These are phyloP conservation scores for Pollachius pollachius DNA, from an alignment of 2,113 vertebrate genomes.

Conservation along the genomic window DNA sequence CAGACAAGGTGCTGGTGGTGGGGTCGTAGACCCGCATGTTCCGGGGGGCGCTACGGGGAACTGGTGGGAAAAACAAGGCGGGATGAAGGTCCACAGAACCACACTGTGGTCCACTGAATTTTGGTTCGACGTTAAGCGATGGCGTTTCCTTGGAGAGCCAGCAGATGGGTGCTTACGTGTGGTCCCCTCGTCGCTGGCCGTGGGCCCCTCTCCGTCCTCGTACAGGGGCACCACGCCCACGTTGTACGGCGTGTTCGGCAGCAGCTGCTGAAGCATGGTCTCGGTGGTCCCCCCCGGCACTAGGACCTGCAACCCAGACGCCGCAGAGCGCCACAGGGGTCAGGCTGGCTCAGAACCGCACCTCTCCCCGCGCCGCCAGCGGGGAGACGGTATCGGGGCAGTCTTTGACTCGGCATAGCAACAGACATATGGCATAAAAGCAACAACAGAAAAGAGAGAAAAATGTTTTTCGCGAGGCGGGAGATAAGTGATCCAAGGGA, in stretches of 20 bases:
- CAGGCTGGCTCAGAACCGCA: not conserved
- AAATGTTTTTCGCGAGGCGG: not conserved
- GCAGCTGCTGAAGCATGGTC: conserved; percentile 80
- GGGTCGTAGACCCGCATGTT: conserved; percentile 88
- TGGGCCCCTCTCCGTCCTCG: conserved; percentile 86
- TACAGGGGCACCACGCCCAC: conserved; percentile 88
- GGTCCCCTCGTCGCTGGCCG: conserved; percentile 77
- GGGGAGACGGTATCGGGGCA: not conserved
- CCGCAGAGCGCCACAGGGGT: not conserved
- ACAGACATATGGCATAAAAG: not conserved
- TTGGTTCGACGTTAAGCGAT: no score
- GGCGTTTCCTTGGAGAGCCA: no score
- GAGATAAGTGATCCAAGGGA: no score
- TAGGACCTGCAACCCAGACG: conserved; percentile 71
- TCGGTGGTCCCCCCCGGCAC: conserved; percentile 82
- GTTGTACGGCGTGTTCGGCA: conserved; percentile 85
- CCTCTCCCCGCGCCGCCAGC: not conserved
- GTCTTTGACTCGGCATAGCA: not conserved
- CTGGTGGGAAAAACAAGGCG: conserved; percentile 60
- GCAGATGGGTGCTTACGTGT: conserved; percentile 81
- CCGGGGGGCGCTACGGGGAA: conserved; percentile 89
- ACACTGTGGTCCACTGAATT: no score
- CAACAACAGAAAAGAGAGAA: not conserved
- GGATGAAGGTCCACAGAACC: not conserved
- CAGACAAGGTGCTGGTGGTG: conserved; percentile 89